These are phyloP conservation scores for Leptinotarsa defecta DNA, from an alignment of 1,140 invertebrate genomes.

Conservation along the genomic window DNA sequence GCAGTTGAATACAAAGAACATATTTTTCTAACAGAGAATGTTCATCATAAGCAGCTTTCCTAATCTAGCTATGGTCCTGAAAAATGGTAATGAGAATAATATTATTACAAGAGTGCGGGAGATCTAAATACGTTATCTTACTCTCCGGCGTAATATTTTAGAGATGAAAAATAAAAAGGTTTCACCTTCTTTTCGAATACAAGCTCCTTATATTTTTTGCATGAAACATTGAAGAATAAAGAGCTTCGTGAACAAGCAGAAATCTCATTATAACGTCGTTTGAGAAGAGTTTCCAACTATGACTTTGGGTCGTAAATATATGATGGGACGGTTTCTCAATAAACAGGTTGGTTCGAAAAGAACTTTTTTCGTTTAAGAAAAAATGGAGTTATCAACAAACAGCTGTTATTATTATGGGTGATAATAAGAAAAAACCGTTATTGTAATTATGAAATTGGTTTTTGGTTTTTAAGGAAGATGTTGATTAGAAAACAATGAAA, in stretches of 20 bases:
- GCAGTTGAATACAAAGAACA: neutral
- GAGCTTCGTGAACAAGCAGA: neutral
- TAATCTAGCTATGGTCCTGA: neutral
- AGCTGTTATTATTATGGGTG: no score
- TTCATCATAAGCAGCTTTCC: neutral
- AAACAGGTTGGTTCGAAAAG: no score
- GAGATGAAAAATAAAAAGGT: neutral
- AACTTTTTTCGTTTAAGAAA: no score
- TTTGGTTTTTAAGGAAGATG: no score
- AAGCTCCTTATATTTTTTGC: neutral
- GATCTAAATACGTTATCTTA: neutral
- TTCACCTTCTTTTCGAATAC: neutral
- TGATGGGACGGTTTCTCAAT: no score
- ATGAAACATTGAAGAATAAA: neutral
- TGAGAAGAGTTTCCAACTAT: neutral
- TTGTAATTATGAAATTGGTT: no score
- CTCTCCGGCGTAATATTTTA: neutral
- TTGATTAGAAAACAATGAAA: no score
- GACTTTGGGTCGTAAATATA: no score
- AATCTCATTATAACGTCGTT: neutral
- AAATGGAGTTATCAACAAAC: no score
- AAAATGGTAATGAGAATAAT: conserved; percentile 5
- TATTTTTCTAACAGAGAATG: neutral
- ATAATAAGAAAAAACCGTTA: no score
- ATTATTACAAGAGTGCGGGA: neutral